Evolutionary conservation across 2,797 vertebrate species (phyloP).

Genomic region (Adelosebastes latens): DNA sequence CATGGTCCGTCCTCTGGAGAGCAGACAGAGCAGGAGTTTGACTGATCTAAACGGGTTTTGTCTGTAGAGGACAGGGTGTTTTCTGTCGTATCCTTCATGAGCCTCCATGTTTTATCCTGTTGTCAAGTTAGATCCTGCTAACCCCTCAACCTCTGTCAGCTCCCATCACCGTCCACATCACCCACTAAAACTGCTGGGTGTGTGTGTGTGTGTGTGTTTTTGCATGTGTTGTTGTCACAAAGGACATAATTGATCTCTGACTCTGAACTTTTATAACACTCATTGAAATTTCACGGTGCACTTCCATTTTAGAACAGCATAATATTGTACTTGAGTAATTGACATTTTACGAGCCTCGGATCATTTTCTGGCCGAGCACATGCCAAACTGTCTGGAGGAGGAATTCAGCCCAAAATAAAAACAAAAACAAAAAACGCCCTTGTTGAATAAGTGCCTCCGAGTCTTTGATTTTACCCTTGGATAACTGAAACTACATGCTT

Average conservation of each 20-base stretch:
- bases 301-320: background rate
- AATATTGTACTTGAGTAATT: background rate
- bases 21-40: background rate
- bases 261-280: background rate
- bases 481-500: background rate
- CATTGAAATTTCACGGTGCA: background rate
- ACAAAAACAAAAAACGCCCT: background rate
- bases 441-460: background rate
- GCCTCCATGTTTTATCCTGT: conserved; percentile 33
- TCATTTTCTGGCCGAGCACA: background rate
- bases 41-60: conserved; percentile 22
- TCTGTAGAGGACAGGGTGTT: conserved; percentile 38
- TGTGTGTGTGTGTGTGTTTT: background rate
- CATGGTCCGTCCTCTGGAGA: too few relatives aligned
- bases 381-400: conserved; percentile 3
- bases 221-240: background rate
- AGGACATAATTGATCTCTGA: background rate
- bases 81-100: conserved; percentile 26
- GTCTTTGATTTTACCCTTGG: background rate
- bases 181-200: background rate
- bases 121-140: conserved; percentile 48
- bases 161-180: conserved; percentile 44
- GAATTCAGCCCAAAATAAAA: background rate
- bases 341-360: background rate
- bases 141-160: conserved; percentile 57